Conservation (phyloP, 2,888 invertebrate genomes). For the Sminthurides aquaticus region DNA sequence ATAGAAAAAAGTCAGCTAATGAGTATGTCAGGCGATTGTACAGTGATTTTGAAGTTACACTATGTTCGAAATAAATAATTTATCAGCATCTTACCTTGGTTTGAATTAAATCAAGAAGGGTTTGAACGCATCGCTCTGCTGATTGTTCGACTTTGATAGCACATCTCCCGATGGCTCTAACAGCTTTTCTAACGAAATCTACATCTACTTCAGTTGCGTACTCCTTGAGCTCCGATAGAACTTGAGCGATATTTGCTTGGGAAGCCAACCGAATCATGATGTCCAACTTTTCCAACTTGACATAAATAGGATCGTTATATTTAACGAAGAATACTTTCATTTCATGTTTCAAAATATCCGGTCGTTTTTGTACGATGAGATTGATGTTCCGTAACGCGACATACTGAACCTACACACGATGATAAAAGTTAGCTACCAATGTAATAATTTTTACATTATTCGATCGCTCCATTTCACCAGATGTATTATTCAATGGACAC, state of each 20-base stretch:
- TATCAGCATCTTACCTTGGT: constrained; percentile 65
- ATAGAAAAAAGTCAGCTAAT: constrained; percentile 7
- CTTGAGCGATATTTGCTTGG: constrained; percentile 96
- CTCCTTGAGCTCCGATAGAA: constrained; percentile 94
- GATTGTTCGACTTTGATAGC: constrained; percentile 98
- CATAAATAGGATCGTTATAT: constrained; percentile 99
- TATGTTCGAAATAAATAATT: not conserved
- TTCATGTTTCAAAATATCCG: constrained; percentile 97
- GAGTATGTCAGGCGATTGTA: not conserved
- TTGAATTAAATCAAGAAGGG: constrained; percentile 92
- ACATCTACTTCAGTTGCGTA: constrained; percentile 99
- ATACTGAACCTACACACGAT: constrained; percentile 70
- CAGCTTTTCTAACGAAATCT: constrained; percentile 98
- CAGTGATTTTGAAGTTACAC: not conserved
- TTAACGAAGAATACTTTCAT: constrained; percentile 99
- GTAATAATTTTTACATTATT: no score
- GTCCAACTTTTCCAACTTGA: constrained; percentile 95
- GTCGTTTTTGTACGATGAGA: constrained; percentile 96
- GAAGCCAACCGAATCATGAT: constrained; percentile 99
- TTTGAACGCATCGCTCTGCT: constrained; percentile 96
- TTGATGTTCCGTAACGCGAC: constrained; percentile 97
- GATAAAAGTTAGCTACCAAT: no score
- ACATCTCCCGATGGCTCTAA: constrained; percentile 94
- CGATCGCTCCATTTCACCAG: not conserved
- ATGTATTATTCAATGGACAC: constrained; percentile 1